Base-by-base conservation (phyloP, 2,888 invertebrate species). In the Desoria tigrina region DNA sequence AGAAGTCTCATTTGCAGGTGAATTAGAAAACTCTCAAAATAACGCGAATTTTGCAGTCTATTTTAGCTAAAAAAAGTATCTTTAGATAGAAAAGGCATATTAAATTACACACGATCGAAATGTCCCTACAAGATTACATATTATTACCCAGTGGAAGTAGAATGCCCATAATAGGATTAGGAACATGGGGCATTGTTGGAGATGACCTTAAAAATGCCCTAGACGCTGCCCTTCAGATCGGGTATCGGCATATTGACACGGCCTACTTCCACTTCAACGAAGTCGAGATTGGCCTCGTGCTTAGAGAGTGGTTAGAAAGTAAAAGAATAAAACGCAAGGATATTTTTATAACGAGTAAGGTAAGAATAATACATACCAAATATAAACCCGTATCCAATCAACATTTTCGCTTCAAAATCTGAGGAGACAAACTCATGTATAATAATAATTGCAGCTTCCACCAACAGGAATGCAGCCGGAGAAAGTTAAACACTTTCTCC, bases 101-200 rank as follows among this genome's bases (percentile, higher is more conserved):
- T n/a, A n/a, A n/a, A n/a, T n/a, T n/a, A n/a, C n/a, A n/a, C n/a
- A n/a, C 4, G 32, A 11, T 45, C 6, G 6, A 60, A n/a, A 66
- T 66, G 66, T 57, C 63, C 42, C 61, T 65, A 2, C 60, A 65
- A 39, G 58, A 64, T 27, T 59, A 61, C 32, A 23, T 68, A 16
- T 45, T 57, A 9, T 45, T 68, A 9, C 11, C 54, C 7, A 63
- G 56, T 61, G 85, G 82, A 26, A 77, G 83, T 78, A 79, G 84
- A 72, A 88, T 89, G 84, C 89, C 89, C n/a, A 82, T 85, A 42
- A 79, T 89, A 55, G 73, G 73, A 11, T 54, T 72, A 0, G 89
- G 89, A 27, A 69, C 69, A 9, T 66, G 69, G 69, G 65, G 58
- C 9, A 57, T 69, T 26, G 65, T 66, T 9, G 65, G 58, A 28